These are phyloP conservation scores for Cryptocephalus moraei DNA, from an alignment of 2,888 invertebrate genomes.

Conservation along the genomic window DNA sequence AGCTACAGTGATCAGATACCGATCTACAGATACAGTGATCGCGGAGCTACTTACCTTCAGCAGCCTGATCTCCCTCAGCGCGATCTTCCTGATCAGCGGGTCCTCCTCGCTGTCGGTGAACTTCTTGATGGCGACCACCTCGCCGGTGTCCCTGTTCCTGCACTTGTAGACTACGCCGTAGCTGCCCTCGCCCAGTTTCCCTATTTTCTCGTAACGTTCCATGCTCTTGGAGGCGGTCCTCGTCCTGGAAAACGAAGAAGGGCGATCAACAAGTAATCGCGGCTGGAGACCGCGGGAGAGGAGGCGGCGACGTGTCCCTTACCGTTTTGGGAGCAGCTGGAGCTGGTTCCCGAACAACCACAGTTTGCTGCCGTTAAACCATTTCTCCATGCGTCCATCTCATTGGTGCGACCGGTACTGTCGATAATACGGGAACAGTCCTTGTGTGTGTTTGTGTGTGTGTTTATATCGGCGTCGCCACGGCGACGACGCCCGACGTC, in stretches of 20 bases:
- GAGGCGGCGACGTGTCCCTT: constrained; percentile 22
- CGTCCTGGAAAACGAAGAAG: constrained; percentile 46
- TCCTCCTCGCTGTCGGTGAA: constrained; percentile 97
- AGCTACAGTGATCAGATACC: no score
- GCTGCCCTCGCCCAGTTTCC: constrained; percentile 90
- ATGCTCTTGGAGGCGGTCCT: constrained; percentile 77
- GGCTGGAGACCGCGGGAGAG: background rate
- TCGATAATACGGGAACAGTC: background rate
- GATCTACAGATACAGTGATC: no score
- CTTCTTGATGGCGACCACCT: constrained; percentile 92
- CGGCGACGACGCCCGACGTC: constrained; percentile 3
- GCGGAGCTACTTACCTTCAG: constrained; percentile 65
- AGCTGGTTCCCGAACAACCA: constrained; percentile 87
- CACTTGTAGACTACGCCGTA: constrained; percentile 96
- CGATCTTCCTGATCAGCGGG: constrained; percentile 91
- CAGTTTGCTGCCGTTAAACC: constrained; percentile 83
- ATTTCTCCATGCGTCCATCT: constrained; percentile 67
- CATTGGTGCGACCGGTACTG: constrained; percentile 9
- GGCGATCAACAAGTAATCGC: background rate
- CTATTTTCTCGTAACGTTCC: constrained; percentile 92
- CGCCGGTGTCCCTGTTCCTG: constrained; percentile 87
- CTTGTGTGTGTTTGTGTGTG: no score
- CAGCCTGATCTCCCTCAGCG: constrained; percentile 86
- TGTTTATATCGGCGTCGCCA: constrained; percentile 12
- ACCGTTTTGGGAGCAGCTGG: constrained; percentile 77